Conservation (phyloP, 2,113 vertebrate species). For the Psilopogon haemacephalus region DNA sequence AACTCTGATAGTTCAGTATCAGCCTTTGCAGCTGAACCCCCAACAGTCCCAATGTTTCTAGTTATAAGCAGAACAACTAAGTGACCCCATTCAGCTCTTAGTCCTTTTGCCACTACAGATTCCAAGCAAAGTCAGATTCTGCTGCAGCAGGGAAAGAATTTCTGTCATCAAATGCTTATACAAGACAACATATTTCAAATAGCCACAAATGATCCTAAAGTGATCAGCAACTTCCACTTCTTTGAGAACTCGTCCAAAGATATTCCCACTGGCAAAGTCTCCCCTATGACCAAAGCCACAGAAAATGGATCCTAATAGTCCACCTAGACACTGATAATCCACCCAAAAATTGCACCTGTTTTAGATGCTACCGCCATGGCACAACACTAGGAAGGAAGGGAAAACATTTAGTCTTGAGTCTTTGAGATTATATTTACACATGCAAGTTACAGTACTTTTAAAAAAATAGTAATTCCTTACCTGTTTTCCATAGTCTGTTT, state of each 20-base stretch:
- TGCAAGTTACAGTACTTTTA: background rate
- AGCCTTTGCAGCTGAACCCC: background rate
- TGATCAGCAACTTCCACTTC: background rate
- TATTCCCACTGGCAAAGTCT: background rate
- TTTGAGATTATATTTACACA: background rate
- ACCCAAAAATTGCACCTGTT: background rate
- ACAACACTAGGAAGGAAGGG: background rate
- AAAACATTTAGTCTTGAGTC: background rate
- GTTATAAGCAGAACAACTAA: background rate
- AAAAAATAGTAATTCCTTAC: slow-evolving; percentile 31
- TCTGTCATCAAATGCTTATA: background rate
- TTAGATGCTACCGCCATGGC: background rate
- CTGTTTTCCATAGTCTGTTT: slow-evolving; percentile 24
- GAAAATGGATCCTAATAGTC: background rate
- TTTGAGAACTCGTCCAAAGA: background rate
- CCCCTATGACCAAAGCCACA: background rate
- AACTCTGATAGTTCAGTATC: background rate
- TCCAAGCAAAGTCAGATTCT: background rate
- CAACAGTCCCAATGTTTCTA: background rate
- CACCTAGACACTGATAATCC: background rate
- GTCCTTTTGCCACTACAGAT: background rate
- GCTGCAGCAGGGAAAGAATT: background rate
- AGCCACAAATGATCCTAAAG: background rate
- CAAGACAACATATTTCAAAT: background rate
- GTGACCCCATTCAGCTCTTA: background rate